A percentile compares a stretch with the other conserved stretches of the same genome.
These are phyloP conservation scores for Mallotus villosus DNA, from an alignment of 2,797 vertebrate species.

Conservation along the genomic window DNA sequence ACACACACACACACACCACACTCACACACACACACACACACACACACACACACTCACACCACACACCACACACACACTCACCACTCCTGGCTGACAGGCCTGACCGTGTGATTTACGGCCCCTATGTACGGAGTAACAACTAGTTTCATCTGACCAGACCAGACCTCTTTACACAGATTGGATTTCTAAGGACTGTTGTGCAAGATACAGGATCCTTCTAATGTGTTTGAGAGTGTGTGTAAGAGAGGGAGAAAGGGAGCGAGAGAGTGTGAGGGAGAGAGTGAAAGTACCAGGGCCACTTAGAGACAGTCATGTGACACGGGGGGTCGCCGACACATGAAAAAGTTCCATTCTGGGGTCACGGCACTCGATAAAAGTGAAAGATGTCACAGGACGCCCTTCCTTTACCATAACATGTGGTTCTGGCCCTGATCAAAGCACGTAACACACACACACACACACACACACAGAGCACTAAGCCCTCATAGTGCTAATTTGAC, in stretches of 20 bases:
- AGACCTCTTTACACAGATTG: slow-evolving; percentile 72
- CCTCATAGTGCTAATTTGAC: slow-evolving; percentile 65
- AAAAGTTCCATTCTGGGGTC: slow-evolving; percentile 65
- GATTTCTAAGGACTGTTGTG: slow-evolving; percentile 65
- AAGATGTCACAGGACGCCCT: slow-evolving; percentile 67
- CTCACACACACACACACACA: slow-evolving; percentile 11
- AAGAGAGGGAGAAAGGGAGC: slow-evolving; percentile 5
- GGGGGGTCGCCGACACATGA: slow-evolving; percentile 64
- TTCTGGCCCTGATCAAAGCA: slow-evolving; percentile 1
- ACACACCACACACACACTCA: slow-evolving; percentile 28
- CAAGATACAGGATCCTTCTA: slow-evolving; percentile 61
- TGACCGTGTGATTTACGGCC: slow-evolving; percentile 73
- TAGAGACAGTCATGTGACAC: slow-evolving; percentile 68
- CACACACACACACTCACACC: slow-evolving; percentile 7
- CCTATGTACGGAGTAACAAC: slow-evolving; percentile 74
- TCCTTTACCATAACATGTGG: slow-evolving; percentile 66
- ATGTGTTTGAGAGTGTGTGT: slow-evolving; percentile 40
- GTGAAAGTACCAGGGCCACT: slow-evolving; percentile 72
- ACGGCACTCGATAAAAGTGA: slow-evolving; percentile 75
- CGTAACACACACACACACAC: background rate
- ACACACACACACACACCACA: slow-evolving; percentile 11
- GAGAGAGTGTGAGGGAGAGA: slow-evolving; percentile 33
- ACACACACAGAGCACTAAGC: slow-evolving; percentile 40
- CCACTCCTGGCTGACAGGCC: slow-evolving; percentile 59
- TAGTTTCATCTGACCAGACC: slow-evolving; percentile 71